Base-by-base conservation (phyloP, 1,140 invertebrate genomes). In the Trissolcus basalis region DNA sequence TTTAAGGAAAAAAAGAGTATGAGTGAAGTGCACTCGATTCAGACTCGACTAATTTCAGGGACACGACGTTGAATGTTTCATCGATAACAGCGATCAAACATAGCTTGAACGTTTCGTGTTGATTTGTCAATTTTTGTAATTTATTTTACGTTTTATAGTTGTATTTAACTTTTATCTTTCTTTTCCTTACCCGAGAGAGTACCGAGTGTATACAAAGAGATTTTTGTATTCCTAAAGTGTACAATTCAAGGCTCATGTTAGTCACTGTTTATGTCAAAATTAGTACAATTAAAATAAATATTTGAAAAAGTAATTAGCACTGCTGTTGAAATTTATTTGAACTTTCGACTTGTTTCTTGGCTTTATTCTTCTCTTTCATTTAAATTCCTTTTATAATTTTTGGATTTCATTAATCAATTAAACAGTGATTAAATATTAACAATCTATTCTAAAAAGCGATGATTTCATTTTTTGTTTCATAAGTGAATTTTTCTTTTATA, bases 241-340 rank as follows among this genome's bases (percentile, higher is more conserved):
- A 72, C 54, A 72, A 72, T 58, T 53, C 59, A 72, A 72, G 59
- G 69, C 69, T 72, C 69, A 72, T 72, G 69, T 72, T 72, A 65
- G 69, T 72, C 69, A 72, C 69, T 72, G 69, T 72, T 72, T 72
- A 72, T 65, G 69, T 72, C 69, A 72, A 65, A 72, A 72, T 72
- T 72, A 72, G 69, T 65, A 65, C 69, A 65, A 72, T 48, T 54
- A 65, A 72, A 72, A 72, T 72, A 72, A 72, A 72, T 65, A 72
- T 72, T 72, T 72, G n/a, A 41, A 72, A 72, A 72, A 72, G 54
- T 64, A 65, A 43, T 13, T 60, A 44, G 47, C 41, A 55, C 0
- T 55, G 53, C 36, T 61, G n/a, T 55, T 56, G 56, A n/a, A 14
- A 56, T 63, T 70, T 70, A 60, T 70, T 70, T 61, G 6, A 58